These are phyloP conservation scores for Ianthella basta DNA, from an alignment of 37 sponge, comb jelly and placozoan genomes.

Conservation along the genomic window DNA sequence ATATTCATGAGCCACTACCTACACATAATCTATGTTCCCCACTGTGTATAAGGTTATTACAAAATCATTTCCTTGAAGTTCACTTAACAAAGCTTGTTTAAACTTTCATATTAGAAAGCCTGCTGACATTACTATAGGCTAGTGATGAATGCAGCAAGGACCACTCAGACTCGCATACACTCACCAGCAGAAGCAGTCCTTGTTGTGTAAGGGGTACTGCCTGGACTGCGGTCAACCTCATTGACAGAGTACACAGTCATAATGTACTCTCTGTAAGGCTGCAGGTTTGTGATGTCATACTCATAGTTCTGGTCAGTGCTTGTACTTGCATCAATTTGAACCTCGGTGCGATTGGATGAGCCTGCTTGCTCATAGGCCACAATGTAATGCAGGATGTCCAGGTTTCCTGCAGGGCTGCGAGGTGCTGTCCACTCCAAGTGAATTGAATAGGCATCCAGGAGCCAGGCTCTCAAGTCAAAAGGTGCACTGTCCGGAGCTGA, in stretches of 20 bases:
- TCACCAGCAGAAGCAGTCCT: conserved; percentile 28
- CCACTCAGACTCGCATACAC: not conserved
- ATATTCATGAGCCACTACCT: too few relatives aligned
- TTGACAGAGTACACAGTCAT: conserved; percentile 9
- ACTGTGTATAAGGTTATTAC: too few relatives aligned
- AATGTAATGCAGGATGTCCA: not conserved
- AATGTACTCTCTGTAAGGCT: not conserved
- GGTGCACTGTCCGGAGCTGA: conserved; percentile 30
- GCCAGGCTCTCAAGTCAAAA: not conserved
- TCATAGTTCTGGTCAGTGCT: not conserved
- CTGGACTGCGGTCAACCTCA: not conserved
- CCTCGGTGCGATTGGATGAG: not conserved
- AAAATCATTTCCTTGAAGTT: too few relatives aligned
- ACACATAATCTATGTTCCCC: too few relatives aligned
- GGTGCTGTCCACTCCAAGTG: conserved; percentile 9
- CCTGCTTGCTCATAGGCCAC: not conserved
- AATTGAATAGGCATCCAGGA: not conserved
- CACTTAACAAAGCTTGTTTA: too few relatives aligned
- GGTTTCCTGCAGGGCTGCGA: not conserved
- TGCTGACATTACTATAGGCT: too few relatives aligned
- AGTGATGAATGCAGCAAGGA: too few relatives aligned
- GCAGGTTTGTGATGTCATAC: conserved; percentile 2
- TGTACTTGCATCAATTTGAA: not conserved
- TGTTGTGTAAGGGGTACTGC: not conserved
- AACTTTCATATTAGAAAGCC: too few relatives aligned